These are phyloP conservation scores for Candoia aspera DNA, from an alignment of 2,113 vertebrate genomes.

Conservation along the genomic window DNA sequence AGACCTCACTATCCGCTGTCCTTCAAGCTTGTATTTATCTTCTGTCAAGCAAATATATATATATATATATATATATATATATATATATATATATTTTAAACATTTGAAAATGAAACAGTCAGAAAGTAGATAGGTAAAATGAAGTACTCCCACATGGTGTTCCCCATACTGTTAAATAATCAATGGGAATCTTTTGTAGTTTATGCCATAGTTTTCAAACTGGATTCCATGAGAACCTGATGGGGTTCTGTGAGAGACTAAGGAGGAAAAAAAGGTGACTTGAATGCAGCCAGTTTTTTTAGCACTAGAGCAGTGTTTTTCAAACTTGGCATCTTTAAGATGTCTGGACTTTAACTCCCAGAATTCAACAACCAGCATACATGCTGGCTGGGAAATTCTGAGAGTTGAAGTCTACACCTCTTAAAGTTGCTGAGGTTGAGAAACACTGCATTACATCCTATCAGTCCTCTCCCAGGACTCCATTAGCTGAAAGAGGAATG, in stretches of 20 bases:
- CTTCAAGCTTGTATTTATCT: not conserved
- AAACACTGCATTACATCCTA: not conserved
- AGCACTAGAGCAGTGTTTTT: not conserved
- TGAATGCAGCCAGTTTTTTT: not conserved
- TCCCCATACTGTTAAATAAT: not conserved
- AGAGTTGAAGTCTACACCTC: not conserved
- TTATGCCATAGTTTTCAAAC: not conserved
- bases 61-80: no score
- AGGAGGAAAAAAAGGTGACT: not conserved
- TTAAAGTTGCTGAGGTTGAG: not conserved
- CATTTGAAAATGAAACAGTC: not conserved
- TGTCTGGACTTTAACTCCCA: not conserved
- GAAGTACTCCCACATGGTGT: not conserved
- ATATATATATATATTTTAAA: no score
- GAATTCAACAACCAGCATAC: not conserved
- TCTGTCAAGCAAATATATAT: no score
- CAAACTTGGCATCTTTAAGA: not conserved
- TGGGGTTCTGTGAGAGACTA: not conserved
- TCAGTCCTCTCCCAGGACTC: not conserved
- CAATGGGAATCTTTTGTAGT: not conserved
- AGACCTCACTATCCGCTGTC: constrained; percentile 18
- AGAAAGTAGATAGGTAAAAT: not conserved
- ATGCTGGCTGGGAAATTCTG: not conserved
- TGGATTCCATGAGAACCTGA: not conserved
- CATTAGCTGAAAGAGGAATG: not conserved